These are phyloP conservation scores for Bedellia somnulentella DNA, from an alignment of 2,888 invertebrate genomes.

Conservation along the genomic window DNA sequence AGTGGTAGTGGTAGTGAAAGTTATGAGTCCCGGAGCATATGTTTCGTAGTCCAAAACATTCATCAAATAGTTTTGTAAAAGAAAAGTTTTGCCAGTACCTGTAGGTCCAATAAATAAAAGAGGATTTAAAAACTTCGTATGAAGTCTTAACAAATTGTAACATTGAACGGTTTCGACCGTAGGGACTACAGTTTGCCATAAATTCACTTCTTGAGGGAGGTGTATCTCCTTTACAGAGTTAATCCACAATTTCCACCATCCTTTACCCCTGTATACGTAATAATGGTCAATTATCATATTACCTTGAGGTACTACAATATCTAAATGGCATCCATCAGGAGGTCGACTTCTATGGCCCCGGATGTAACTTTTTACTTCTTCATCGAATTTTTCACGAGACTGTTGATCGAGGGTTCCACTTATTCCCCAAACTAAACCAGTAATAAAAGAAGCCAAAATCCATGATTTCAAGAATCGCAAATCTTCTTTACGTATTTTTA, in stretches of 20 bases:
- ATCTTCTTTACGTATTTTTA: conserved; percentile 70
- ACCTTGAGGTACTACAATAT: conserved; percentile 75
- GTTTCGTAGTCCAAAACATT: conserved; percentile 67
- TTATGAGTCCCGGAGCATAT: conserved; percentile 76
- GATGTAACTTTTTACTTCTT: conserved; percentile 57
- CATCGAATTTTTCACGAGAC: conserved; percentile 71
- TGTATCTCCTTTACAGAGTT: conserved; percentile 66
- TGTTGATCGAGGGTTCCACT: conserved; percentile 77
- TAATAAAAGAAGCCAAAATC: conserved; percentile 76
- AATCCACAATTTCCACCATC: conserved; percentile 85
- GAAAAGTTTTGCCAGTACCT: conserved; percentile 85
- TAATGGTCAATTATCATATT: conserved; percentile 80
- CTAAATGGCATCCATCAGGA: conserved; percentile 63
- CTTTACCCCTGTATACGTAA: conserved; percentile 80
- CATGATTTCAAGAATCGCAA: conserved; percentile 69
- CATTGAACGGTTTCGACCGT: conserved; percentile 86
- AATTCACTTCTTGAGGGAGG: conserved; percentile 63
- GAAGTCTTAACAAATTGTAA: conserved; percentile 71
- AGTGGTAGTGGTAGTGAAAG: conserved; percentile 81
- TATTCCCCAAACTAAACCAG: conserved; percentile 80
- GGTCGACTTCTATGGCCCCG: conserved; percentile 44
- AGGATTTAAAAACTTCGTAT: conserved; percentile 70
- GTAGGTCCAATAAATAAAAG: conserved; percentile 80
- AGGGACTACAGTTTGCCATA: conserved; percentile 76
- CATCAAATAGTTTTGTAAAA: conserved; percentile 72